Base-by-base conservation (phyloP, 1,140 invertebrate genomes). In the Bombus superbus region DNA sequence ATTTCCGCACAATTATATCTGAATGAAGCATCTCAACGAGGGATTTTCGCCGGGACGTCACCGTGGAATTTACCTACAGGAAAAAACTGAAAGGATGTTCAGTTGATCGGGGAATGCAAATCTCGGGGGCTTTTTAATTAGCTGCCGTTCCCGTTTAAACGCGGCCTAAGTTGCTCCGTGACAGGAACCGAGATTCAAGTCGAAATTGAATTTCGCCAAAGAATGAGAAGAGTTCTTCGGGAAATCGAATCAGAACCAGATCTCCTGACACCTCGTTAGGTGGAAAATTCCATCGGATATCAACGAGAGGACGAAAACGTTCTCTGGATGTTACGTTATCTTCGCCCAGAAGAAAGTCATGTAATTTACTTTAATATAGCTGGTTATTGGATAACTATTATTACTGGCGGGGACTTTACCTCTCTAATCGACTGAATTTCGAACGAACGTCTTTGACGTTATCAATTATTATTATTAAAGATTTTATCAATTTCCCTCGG, bases 121-220 rank as follows among this genome's bases (percentile, higher is more conserved):
- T 90, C 84, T 81, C 86, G 42, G 68, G 80, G 72, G 79, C 79
- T 83, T 90, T 77, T 90, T 90, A 90, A 90, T 90, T 90, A 90
- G 89, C 86, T 80, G 80, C 83, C 88, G 71, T 57, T 57, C 71
- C 35, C 40, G 81, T 76, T 86, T 83, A 82, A 79, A 59, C 66
- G 64, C 76, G 38, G 42, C 38, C 64, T 80, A 87, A 75, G 82
- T 87, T 86, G 83, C 40, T 82, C 77, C 77, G 69, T 85, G 89
- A 86, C 89, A 88, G 88, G 77, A 62, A 77, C 89, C 59, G 81
- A 86, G 89, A 88, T 88, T 85, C 86, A 53, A 86, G 83, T 86
- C 83, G 86, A 90, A 90, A 90, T 90, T 90, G 89, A 90, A 90
- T 90, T 90, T 90, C 81, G 35, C 86, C 83, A 80, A 90, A 90